These are phyloP conservation scores for Prostheceraeus crozeri DNA, from an alignment of 2,888 invertebrate species.

Conservation along the genomic window DNA sequence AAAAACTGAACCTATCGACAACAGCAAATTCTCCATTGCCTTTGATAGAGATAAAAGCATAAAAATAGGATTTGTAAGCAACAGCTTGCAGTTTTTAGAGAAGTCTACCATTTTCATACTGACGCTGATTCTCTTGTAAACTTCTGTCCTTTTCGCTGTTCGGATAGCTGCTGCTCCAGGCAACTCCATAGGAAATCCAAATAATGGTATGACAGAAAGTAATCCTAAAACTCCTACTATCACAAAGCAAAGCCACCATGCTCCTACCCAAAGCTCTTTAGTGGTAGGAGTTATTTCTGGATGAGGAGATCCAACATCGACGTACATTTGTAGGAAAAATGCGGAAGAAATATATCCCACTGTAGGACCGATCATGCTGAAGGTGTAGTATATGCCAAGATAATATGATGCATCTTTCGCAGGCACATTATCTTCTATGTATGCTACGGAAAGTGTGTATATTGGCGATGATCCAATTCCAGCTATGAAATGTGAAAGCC, in stretches of 20 bases:
- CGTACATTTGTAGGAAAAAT: conserved; percentile 28
- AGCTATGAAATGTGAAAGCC: conserved; percentile 72
- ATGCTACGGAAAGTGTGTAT: conserved; percentile 78
- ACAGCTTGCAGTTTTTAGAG: too few species aligned
- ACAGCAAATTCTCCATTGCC: too few species aligned
- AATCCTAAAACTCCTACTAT: not conserved
- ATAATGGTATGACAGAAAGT: conserved; percentile 11
- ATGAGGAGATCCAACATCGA: conserved; percentile 1
- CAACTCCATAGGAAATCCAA: conserved; percentile 26
- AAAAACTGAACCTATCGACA: too few species aligned
- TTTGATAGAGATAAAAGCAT: too few species aligned
- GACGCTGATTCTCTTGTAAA: too few species aligned
- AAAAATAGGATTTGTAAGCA: too few species aligned
- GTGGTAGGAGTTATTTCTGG: conserved; percentile 29
- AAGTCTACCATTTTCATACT: too few species aligned
- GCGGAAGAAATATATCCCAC: conserved; percentile 20
- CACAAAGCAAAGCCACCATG: conserved; percentile 33
- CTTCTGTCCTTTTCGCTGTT: too few species aligned
- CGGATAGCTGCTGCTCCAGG: too few species aligned
- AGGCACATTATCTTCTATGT: conserved; percentile 77
- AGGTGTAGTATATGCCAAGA: conserved; percentile 60
- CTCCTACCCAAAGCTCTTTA: conserved; percentile 32
- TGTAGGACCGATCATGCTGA: conserved; percentile 19
- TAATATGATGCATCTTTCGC: conserved; percentile 77
- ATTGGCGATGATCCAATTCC: conserved; percentile 78